Evolutionary conservation across 1,140 invertebrate species (phyloP).

Genomic region (Branchinecta lynchi): DNA sequence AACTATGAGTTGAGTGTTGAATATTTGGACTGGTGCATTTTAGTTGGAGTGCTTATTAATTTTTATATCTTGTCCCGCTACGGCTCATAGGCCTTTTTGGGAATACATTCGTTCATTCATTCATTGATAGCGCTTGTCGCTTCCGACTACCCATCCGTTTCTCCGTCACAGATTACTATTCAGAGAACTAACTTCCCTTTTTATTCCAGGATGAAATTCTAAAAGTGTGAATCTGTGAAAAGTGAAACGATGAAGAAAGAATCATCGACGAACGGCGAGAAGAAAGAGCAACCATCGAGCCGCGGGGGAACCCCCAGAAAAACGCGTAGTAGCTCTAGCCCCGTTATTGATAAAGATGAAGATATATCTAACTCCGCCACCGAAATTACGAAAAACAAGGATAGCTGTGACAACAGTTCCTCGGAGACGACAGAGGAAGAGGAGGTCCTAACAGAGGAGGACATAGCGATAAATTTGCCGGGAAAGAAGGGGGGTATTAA

Average conservation of each 20-base stretch:
- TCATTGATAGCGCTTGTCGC: too few species aligned
- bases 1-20: too few species aligned
- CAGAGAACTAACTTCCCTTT: too few species aligned
- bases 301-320: not conserved
- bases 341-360: not conserved
- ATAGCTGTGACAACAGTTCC: constrained; percentile 1
- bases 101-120: too few species aligned
- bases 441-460: constrained; percentile 20
- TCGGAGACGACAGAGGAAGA: not conserved
- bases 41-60: too few species aligned
- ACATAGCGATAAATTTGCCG: constrained; percentile 27
- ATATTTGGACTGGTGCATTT: too few species aligned
- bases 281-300: not conserved
- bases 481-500: constrained; percentile 30
- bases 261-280: not conserved
- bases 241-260: not conserved
- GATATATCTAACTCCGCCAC: not conserved
- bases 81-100: too few species aligned
- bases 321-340: constrained; percentile 2
- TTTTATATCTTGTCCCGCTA: too few species aligned
- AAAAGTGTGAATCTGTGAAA: too few species aligned
- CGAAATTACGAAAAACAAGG: not conserved
- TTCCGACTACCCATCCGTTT: too few species aligned
- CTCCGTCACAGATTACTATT: too few species aligned
- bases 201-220: too few species aligned